Evolutionary conservation across 2,113 vertebrate genomes (phyloP).

Genomic region (Progne subis): DNA sequence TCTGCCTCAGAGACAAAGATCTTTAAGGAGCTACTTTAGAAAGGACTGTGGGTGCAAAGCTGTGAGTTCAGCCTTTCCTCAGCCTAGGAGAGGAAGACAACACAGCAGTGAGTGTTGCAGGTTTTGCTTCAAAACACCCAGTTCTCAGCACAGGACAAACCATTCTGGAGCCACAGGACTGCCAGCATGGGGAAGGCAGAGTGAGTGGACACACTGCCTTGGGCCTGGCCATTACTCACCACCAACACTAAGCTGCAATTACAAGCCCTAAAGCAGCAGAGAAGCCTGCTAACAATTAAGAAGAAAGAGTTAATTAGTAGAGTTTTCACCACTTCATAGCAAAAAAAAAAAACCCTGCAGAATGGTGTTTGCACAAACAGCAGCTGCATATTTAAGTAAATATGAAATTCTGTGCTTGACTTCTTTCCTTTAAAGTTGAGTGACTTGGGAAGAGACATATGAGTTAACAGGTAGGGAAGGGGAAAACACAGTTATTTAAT

Average conservation of each 20-base stretch:
- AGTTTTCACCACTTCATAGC: not conserved
- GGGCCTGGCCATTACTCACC: not conserved
- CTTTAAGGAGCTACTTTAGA: not conserved
- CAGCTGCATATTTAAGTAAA: not conserved
- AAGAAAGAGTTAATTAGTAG: not conserved
- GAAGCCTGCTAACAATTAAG: not conserved
- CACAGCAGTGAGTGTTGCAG: not conserved
- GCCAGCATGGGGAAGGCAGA: not conserved
- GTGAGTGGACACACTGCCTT: not conserved
- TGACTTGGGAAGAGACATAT: not conserved
- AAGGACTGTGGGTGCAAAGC: not conserved
- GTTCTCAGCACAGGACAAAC: not conserved
- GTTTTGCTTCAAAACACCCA: not conserved
- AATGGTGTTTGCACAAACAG: not conserved
- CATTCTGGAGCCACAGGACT: not conserved
- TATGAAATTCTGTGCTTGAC: not conserved
- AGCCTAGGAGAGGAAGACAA: not conserved
- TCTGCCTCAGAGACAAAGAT: not conserved
- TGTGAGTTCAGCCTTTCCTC: not conserved
- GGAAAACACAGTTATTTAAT: not conserved
- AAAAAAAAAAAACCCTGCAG: not conserved
- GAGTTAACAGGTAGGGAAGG: not conserved
- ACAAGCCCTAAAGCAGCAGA: not conserved
- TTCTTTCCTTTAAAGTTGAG: not conserved
- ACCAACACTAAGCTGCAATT: not conserved